Base-by-base conservation (phyloP, 1,140 invertebrate species). In the Calosoma granatense region DNA sequence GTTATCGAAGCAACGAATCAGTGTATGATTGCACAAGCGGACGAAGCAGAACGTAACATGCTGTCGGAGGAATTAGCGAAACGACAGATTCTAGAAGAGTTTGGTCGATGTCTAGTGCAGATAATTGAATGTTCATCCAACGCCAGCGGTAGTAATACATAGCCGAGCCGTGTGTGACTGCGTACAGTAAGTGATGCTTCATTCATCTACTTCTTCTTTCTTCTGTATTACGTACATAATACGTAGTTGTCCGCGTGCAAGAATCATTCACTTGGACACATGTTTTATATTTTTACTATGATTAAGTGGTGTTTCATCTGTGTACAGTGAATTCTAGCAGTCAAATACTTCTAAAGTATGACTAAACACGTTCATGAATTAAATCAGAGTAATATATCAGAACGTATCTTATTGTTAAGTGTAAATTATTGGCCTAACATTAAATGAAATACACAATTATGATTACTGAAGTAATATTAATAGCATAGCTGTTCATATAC, bases 1-100 rank as follows among this genome's bases (percentile, higher is more conserved):
- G 92, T 98, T 1, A 88, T 98, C 2, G 93, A 97, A 70, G 94
- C 95, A 22, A 96, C 95, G 1, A 92, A 91, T 67, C 88, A 94
- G 64, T 98, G 96, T 74, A 78, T 99, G 64, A 75, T 99, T 63
- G 92, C 94, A 1, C 88, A 94, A 69, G 91, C 92, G 12, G 87
- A 90, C 60, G 88, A 92, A 69, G 85, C 86, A 1, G 87, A 92
- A 64, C 79, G 80, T 63, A 77, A 78, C 60, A 81, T 81, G 67
- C 72, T 83, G 59, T 77, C 80, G 15, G 77, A 81, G 6, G 86
- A 85, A 59, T 81, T 86, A 64, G 85, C 90, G n/a, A 87, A 97
- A 67, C 76, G 83, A 61, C 78, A 89, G 64, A 87, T 98, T 59
- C 82, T 98, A 51, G 88, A 95, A 71, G 95, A 98, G 73, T 96